A percentile compares a stretch with the other conserved stretches of the same genome.
Conservation (phyloP, 2,888 invertebrate genomes). For the Ornithoptera alexandrae region DNA sequence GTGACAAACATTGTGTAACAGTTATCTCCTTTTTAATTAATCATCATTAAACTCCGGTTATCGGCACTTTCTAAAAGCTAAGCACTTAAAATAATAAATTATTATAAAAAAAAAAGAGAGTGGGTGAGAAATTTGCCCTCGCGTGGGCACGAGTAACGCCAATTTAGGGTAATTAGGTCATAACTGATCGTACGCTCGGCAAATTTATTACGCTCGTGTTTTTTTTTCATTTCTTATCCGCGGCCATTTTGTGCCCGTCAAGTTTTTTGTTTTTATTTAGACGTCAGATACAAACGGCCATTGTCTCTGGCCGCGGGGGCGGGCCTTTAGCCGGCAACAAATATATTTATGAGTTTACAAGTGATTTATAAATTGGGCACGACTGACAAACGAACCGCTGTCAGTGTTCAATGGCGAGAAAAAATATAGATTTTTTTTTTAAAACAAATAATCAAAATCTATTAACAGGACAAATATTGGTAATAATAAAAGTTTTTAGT, state of each 20-base stretch:
- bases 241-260: constrained; percentile 24
- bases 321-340: constrained; percentile 2
- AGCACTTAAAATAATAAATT: constrained; percentile 9
- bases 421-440: no score
- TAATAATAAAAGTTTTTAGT: no score
- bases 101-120: constrained; percentile 15
- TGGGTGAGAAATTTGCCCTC: constrained; percentile 25
- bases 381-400: no score
- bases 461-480: no score
- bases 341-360: constrained; percentile 5
- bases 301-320: constrained; percentile 15
- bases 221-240: constrained; percentile 4
- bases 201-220: constrained; percentile 24
- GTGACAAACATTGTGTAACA: not conserved
- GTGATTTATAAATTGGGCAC: constrained; percentile 11
- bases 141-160: constrained; percentile 23
- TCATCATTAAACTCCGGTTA: not conserved
- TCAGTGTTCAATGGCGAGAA: no score
- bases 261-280: constrained; percentile 28
- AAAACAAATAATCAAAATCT: no score
- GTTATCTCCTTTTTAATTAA: not conserved
- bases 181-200: constrained; percentile 20
- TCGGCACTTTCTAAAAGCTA: constrained; percentile 1
- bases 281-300: constrained; percentile 20
- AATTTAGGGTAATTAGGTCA: constrained; percentile 30